Percentiles rank a stretch among this genome's conserved stretches.
These are phyloP conservation scores for Dasyornis broadbenti DNA, from an alignment of 2,113 vertebrate species.

Conservation along the genomic window DNA sequence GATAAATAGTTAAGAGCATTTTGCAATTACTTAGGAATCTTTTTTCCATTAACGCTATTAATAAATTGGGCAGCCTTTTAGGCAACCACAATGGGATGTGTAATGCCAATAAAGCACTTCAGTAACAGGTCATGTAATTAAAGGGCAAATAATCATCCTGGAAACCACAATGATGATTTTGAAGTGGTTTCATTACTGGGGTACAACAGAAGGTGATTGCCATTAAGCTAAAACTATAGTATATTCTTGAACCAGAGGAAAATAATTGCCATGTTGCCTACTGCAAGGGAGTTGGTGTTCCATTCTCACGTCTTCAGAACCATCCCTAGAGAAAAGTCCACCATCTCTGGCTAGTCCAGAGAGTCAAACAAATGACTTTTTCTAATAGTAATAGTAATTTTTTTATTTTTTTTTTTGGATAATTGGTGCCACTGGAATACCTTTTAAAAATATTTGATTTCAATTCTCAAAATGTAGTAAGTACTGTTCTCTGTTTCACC, in stretches of 20 bases:
- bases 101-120: not conserved
- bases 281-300: accelerated
- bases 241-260: not conserved
- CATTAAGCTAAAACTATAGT: not conserved
- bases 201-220: not conserved
- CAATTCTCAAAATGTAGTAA: not conserved
- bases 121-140: not conserved
- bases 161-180: not conserved
- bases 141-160: not conserved
- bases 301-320: not conserved
- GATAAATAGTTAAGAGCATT: not conserved
- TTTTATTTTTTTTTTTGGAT: not conserved
- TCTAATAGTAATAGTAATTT: not conserved
- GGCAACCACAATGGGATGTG: not conserved
- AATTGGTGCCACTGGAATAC: not conserved
- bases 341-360: not conserved
- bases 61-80: not conserved
- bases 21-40: not conserved
- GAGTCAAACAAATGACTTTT: not conserved
- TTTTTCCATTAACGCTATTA: not conserved
- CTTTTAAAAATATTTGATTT: not conserved
- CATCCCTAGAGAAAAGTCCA: not conserved
- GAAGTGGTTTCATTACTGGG: not conserved
- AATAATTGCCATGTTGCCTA: not conserved
- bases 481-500: not conserved